These are phyloP conservation scores for Catocala fraxini DNA, from an alignment of 2,888 invertebrate species.

Conservation along the genomic window DNA sequence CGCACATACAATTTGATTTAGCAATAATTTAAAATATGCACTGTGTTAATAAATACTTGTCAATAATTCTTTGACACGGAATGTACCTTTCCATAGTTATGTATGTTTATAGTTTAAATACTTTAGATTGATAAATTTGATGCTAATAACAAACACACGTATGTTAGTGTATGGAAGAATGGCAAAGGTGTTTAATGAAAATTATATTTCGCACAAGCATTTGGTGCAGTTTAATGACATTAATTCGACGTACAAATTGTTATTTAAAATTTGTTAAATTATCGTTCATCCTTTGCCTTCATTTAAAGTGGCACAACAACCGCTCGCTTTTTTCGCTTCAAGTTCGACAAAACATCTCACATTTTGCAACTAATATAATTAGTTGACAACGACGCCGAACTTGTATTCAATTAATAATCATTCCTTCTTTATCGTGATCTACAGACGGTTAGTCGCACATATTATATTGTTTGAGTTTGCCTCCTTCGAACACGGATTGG, in stretches of 20 bases:
- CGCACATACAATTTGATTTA: too few species aligned
- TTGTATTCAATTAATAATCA: too few species aligned
- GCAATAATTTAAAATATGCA: too few species aligned
- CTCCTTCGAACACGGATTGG: too few species aligned
- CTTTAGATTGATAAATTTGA: neutral
- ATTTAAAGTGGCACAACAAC: neutral
- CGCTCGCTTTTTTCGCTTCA: too few species aligned
- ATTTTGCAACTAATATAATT: too few species aligned
- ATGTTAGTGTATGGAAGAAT: neutral
- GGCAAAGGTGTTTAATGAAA: neutral
- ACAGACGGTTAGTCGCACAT: too few species aligned
- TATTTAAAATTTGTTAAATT: neutral
- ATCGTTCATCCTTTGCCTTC: neutral
- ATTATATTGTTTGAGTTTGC: too few species aligned
- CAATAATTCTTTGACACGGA: neutral
- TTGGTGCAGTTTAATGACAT: conserved; percentile 5
- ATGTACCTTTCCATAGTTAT: conserved; percentile 10
- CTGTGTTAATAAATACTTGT: neutral
- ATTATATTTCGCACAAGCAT: conserved; percentile 12
- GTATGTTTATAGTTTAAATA: conserved; percentile 4
- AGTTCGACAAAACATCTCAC: too few species aligned
- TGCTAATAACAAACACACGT: neutral
- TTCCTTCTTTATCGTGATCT: too few species aligned
- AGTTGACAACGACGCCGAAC: too few species aligned
- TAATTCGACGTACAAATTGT: conserved; percentile 6